A percentile compares a stretch with the other conserved stretches of the same genome.
Evolutionary conservation across 2,888 invertebrate species (phyloP).

Genomic region (Embidobia sp.): DNA sequence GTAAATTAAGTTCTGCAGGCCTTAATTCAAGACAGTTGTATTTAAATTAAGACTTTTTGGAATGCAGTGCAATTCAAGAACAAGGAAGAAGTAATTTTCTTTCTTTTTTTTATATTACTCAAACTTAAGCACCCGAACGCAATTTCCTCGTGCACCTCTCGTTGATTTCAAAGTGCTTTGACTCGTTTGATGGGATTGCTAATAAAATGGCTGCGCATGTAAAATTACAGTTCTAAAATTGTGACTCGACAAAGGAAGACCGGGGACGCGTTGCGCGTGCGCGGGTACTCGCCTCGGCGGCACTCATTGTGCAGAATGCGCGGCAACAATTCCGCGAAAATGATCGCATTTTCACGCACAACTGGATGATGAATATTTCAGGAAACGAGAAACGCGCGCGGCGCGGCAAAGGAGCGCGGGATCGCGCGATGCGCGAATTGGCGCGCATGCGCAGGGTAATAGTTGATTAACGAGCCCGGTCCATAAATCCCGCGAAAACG

Average conservation of each 20-base stretch:
- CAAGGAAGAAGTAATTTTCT: no score
- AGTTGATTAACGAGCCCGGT: constrained; percentile 59
- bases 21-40: no score
- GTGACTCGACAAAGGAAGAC: neutral
- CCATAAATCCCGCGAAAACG: constrained; percentile 63
- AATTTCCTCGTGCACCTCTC: no score
- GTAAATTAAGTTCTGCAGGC: no score
- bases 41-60: no score
- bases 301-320: neutral
- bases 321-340: constrained; percentile 37
- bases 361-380: constrained; percentile 55
- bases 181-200: no score
- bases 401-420: constrained; percentile 27
- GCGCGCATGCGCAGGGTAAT: constrained; percentile 45
- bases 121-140: no score
- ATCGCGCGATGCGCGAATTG: constrained; percentile 51
- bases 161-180: no score
- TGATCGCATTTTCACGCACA: constrained; percentile 43
- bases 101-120: no score
- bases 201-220: no score
- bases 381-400: constrained; percentile 27
- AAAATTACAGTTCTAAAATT: neutral
- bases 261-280: neutral
- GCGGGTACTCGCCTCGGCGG: neutral
- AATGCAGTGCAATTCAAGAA: no score